Percentiles rank a stretch among this genome's conserved stretches.
These are phyloP conservation scores for Pycnonotus jocosus DNA, from an alignment of 2,113 vertebrate genomes.

Conservation along the genomic window DNA sequence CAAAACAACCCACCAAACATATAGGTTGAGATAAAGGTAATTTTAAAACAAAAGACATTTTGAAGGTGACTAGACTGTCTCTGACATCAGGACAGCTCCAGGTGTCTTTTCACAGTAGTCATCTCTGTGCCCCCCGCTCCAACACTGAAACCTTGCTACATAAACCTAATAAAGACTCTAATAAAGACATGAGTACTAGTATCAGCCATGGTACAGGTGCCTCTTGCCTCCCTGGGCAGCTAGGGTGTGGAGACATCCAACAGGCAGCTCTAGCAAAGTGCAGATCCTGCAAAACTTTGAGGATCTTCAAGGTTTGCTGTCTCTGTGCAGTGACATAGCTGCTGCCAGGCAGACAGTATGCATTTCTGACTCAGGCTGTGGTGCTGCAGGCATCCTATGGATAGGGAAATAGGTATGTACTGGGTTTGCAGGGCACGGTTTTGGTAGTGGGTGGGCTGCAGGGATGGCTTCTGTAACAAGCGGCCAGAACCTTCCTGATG, in stretches of 20 bases:
- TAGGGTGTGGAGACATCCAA: not conserved
- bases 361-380: not conserved
- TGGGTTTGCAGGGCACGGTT: not conserved
- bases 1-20: not conserved
- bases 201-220: not conserved
- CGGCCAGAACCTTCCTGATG: not conserved
- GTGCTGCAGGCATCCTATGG: not conserved
- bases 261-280: not conserved
- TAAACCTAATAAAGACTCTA: not conserved
- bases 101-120: not conserved
- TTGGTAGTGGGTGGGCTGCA: not conserved
- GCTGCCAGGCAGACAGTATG: not conserved
- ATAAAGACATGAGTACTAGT: not conserved
- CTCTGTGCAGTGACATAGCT: not conserved
- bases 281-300: not conserved
- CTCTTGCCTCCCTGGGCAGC: not conserved
- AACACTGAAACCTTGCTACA: not conserved
- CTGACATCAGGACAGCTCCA: not conserved
- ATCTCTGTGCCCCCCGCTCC: rapidly evolving
- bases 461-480: not conserved
- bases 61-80: not conserved
- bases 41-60: not conserved
- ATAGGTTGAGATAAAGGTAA: not conserved
- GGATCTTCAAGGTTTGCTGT: not conserved
- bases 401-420: not conserved